Conservation (phyloP, 92 coral and sea anemone genomes). For the Siderastrea radians region DNA sequence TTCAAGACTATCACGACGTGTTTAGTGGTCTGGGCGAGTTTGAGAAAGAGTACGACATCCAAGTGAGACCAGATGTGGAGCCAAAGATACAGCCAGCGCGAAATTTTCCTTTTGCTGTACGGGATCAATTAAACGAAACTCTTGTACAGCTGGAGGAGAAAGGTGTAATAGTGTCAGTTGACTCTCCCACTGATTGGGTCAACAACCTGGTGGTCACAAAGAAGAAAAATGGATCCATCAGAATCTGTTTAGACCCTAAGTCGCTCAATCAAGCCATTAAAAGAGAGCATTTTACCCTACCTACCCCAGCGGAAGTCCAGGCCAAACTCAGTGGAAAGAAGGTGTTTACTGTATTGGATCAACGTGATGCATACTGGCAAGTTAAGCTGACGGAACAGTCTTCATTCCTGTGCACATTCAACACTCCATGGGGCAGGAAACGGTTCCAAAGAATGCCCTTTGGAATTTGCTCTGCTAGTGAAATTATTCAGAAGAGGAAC, state of each 20-base stretch:
- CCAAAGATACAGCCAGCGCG: constrained; percentile 37
- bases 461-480: constrained; percentile 46
- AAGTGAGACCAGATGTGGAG: constrained; percentile 23
- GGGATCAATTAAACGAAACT: constrained; percentile 1
- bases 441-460: constrained; percentile 66
- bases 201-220: constrained; percentile 65
- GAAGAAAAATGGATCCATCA: constrained; percentile 55
- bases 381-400: constrained; percentile 58
- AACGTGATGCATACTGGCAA: constrained; percentile 59
- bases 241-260: constrained; percentile 73
- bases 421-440: constrained; percentile 59
- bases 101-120: neutral
- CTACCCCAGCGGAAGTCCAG: constrained; percentile 35
- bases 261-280: constrained; percentile 32
- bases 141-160: constrained; percentile 17
- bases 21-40: constrained; percentile 37
- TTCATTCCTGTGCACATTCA: constrained; percentile 60
- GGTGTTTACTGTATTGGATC: constrained; percentile 27
- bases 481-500: constrained; percentile 51
- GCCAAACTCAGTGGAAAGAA: constrained; percentile 31
- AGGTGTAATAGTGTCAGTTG: constrained; percentile 32
- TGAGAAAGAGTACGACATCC: constrained; percentile 36
- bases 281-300: constrained; percentile 48
- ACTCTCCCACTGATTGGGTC: constrained; percentile 70
- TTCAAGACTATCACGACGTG: constrained; percentile 23